These are phyloP conservation scores for Brachynemurus nebulosus DNA, from an alignment of 2,888 invertebrate species.

Conservation along the genomic window DNA sequence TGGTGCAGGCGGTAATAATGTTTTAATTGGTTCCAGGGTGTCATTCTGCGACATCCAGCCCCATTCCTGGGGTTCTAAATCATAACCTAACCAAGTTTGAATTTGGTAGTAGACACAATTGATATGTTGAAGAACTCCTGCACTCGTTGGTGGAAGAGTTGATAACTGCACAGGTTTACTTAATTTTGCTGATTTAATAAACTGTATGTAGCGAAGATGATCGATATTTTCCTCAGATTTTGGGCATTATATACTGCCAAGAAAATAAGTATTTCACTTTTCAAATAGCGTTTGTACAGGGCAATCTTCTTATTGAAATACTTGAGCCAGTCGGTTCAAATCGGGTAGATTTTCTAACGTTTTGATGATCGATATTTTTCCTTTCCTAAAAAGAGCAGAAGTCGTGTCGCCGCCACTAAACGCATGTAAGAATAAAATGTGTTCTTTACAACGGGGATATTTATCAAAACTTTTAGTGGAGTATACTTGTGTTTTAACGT, in stretches of 20 bases:
- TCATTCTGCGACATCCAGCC: slow-evolving; percentile 21
- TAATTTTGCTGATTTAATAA: slow-evolving; percentile 23
- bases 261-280: slow-evolving; percentile 21
- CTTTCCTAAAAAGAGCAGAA: slow-evolving; percentile 20
- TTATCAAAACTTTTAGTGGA: slow-evolving; percentile 13
- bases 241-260: slow-evolving; percentile 25
- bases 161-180: slow-evolving; percentile 25
- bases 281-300: slow-evolving; percentile 22
- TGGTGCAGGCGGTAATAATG: slow-evolving; percentile 23
- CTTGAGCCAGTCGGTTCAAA: slow-evolving; percentile 21
- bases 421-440: slow-evolving; percentile 20
- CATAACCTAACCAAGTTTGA: slow-evolving; percentile 14
- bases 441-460: slow-evolving; percentile 19
- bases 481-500: slow-evolving; percentile 9
- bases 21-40: slow-evolving; percentile 23
- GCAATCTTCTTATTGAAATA: slow-evolving; percentile 27
- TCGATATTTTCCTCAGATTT: slow-evolving; percentile 20
- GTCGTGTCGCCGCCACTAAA: slow-evolving; percentile 16
- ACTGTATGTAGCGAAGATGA: slow-evolving; percentile 19
- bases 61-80: slow-evolving; percentile 13
- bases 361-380: slow-evolving; percentile 23
- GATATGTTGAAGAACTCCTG: slow-evolving; percentile 24
- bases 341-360: slow-evolving; percentile 21
- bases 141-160: slow-evolving; percentile 25
- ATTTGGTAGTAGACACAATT: slow-evolving; percentile 20